A percentile compares a stretch with the other conserved stretches of the same genome.
Evolutionary conservation across 2,113 vertebrate species (phyloP).

Genomic region (Leptobrachium ailaonicum): DNA sequence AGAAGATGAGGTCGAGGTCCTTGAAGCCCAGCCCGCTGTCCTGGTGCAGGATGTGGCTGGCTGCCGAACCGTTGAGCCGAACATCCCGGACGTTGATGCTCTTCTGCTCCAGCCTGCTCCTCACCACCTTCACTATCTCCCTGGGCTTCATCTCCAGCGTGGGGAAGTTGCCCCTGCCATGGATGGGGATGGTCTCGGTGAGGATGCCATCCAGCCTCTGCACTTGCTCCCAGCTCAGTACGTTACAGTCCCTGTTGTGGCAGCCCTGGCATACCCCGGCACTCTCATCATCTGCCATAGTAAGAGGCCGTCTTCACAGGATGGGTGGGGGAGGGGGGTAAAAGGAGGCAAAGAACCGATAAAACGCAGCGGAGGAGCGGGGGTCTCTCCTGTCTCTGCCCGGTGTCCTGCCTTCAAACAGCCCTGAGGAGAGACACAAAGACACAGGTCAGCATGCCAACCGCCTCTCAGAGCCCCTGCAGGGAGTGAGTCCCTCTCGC

Average conservation of each 20-base stretch:
- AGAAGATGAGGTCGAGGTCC: conserved; percentile 97
- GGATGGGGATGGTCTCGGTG: conserved; percentile 94
- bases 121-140: conserved; percentile 91
- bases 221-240: conserved; percentile 97
- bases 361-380: too few species aligned
- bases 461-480: background rate
- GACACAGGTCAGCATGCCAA: background rate
- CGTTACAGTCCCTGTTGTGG: conserved; percentile 77
- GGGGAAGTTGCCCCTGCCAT: conserved; percentile 97
- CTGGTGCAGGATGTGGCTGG: conserved; percentile 92
- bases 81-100: conserved; percentile 88
- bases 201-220: conserved; percentile 91
- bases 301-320: conserved; percentile 51
- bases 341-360: too few species aligned
- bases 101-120: conserved; percentile 88
- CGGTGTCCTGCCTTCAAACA: background rate
- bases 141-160: conserved; percentile 93
- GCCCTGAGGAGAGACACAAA: background rate
- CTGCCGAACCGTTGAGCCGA: conserved; percentile 92
- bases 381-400: too few species aligned
- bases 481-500: background rate
- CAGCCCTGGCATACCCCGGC: conserved; percentile 59
- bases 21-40: conserved; percentile 96
- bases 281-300: conserved; percentile 86
- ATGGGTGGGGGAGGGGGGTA: background rate